Evolutionary conservation across 64 coral and sea anemone genomes (phyloP), one percentile per base, ranked within the genome.

Genomic region (Trachythela sp.): DNA sequence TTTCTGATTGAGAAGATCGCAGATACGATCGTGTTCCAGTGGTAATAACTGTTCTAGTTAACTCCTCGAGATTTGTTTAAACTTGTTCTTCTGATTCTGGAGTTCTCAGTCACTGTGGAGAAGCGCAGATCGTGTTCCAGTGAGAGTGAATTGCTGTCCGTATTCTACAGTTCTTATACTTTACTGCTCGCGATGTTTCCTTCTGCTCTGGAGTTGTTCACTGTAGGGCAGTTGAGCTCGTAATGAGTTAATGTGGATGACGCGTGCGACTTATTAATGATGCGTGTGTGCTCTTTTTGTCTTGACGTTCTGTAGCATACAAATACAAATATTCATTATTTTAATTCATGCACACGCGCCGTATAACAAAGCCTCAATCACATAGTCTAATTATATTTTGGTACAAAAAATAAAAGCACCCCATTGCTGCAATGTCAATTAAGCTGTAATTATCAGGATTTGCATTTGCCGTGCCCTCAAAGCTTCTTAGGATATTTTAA

Each of bases 241-340:
- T 88, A 93, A 99, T 91, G 94, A 93, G 88, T 91, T 94, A 93
- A 99, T 93, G 90, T 91, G 91, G 15, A n/a, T 83, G 93, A 86
- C 95, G 95, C 95, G 95, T 99, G 95, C 89, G 93, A 77, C 89
- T 91, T 99, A 92, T 99, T 93, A 91, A 91, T 64, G 48, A 68
- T 42, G 92, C 93, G 91, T 99, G 91, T 99, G 93, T 99, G 95
- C 93, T 92, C 95, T 99, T 99, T 99, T 99, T 92, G 92, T 93
- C 90, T 97, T 91, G 89, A 88, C 94, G 33, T 35, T 18, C 33
- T 18, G 27, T 68, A 5, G 20, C 59, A 92, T 97, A 90, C 92
- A 97, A 97, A 97, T 91, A 99, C 94, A 94, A 99, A 94, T 93
- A 99, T 80, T 37, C 75, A 32, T 39, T 35, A 18, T 22, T 80